These are phyloP conservation scores for Dryobotodes eremita DNA, from an alignment of 2,888 invertebrate genomes.

Conservation along the genomic window DNA sequence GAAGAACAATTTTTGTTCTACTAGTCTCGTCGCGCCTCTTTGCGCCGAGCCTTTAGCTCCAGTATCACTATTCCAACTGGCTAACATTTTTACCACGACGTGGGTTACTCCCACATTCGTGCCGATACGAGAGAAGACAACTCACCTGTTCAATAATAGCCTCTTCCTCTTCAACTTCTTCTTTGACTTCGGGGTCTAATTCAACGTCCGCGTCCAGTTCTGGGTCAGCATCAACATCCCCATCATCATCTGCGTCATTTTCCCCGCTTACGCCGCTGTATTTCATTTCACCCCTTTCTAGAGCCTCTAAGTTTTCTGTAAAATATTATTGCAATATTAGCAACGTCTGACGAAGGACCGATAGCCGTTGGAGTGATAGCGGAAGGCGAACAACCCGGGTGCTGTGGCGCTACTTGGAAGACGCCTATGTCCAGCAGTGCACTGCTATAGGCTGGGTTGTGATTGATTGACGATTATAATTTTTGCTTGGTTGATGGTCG, in stretches of 20 bases:
- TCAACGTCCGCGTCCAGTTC: slow-evolving; percentile 90
- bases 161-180: slow-evolving; percentile 92
- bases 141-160: slow-evolving; percentile 81
- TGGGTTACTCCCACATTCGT: slow-evolving; percentile 4
- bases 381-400: neutral
- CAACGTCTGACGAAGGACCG: neutral
- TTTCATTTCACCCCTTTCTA: slow-evolving; percentile 97
- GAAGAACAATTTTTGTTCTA: no score
- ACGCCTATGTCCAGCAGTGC: no score
- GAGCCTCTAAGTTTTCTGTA: slow-evolving; percentile 94
- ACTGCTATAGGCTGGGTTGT: neutral
- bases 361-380: no score
- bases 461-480: neutral
- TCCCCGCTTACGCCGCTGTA: slow-evolving; percentile 93
- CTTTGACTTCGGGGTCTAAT: slow-evolving; percentile 90
- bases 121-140: neutral
- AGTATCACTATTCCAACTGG: neutral
- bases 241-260: slow-evolving; percentile 91
- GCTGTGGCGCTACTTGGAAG: neutral
- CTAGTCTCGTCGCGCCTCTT: no score
- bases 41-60: no score
- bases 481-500: neutral
- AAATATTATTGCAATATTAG: slow-evolving; percentile 52
- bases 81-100: neutral
- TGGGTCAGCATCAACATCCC: slow-evolving; percentile 89